phyloP scores from a whole-genome alignment of 2,113 vertebrate species.

The Chloropsis cyanopogon region DNA sequence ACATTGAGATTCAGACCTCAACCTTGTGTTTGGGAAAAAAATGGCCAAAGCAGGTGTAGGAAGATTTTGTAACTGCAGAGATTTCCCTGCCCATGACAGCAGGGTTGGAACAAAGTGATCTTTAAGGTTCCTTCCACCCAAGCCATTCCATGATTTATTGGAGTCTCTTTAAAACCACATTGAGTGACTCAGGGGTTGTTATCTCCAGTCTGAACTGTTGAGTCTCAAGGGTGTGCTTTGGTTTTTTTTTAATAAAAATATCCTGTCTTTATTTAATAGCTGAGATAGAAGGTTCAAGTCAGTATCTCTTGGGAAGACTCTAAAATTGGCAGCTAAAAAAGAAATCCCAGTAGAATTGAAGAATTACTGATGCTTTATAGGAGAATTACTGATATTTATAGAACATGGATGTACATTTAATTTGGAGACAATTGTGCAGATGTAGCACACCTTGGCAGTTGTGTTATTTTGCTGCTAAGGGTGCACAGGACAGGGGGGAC shows the following conservation, averaged over 20 bases:
- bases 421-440: background rate
- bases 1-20: background rate
- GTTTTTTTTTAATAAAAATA: background rate
- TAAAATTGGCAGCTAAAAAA: conserved; percentile 9
- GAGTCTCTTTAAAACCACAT: background rate
- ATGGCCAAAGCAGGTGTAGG: background rate
- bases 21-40: background rate
- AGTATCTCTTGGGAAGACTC: conserved; percentile 5
- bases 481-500: background rate
- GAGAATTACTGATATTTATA: background rate
- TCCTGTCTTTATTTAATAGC: conserved; percentile 30
- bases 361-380: background rate
- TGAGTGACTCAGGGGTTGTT: background rate
- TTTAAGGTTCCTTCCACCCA: background rate
- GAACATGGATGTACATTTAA: background rate
- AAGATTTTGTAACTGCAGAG: background rate
- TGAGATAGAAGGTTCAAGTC: conserved; percentile 27
- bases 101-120: background rate
- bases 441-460: background rate
- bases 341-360: background rate
- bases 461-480: background rate
- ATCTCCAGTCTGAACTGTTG: conserved; percentile 1
- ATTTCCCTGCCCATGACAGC: background rate
- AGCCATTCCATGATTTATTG: background rate
- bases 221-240: background rate